Conservation (phyloP, 1,140 invertebrate species). For the Drosophila melanica region DNA sequence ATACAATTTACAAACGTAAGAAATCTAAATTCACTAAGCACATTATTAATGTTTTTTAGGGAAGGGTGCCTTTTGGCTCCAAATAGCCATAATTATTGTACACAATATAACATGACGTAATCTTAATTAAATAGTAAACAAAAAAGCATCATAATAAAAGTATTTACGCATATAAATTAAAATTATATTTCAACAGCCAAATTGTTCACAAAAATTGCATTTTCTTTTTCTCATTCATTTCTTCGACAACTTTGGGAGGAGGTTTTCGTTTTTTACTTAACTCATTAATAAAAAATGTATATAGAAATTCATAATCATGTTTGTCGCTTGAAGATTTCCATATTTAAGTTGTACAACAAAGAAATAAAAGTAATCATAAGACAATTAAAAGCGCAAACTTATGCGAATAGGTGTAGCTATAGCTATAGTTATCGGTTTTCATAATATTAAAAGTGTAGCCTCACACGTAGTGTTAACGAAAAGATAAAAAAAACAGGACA, state of each 20-base stretch:
- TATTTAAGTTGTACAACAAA: slow-evolving; percentile 12
- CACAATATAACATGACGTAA: slow-evolving; percentile 36
- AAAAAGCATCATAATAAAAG: slow-evolving; percentile 43
- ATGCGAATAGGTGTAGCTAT: slow-evolving; percentile 19
- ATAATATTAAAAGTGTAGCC: slow-evolving; percentile 30
- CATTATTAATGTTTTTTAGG: slow-evolving; percentile 18
- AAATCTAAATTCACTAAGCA: slow-evolving; percentile 58
- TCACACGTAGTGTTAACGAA: slow-evolving; percentile 39
- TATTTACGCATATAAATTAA: slow-evolving; percentile 55
- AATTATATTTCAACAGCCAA: slow-evolving; percentile 80
- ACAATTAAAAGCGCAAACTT: slow-evolving; percentile 44
- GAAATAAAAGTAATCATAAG: slow-evolving; percentile 22
- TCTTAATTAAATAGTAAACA: slow-evolving; percentile 45
- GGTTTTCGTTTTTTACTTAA: slow-evolving; percentile 7
- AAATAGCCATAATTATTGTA: slow-evolving; percentile 28
- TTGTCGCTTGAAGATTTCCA: slow-evolving; percentile 7
- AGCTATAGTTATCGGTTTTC: slow-evolving; percentile 16
- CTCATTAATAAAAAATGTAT: slow-evolving; percentile 2
- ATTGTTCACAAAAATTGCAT: slow-evolving; percentile 82
- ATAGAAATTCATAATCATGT: slow-evolving; percentile 28
- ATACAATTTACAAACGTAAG: slow-evolving; percentile 22
- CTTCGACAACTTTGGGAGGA: slow-evolving; percentile 55
- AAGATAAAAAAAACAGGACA: slow-evolving; percentile 20
- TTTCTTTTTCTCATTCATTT: slow-evolving; percentile 50
- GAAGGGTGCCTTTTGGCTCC: background rate